A percentile compares a stretch with the other conserved stretches of the same genome.
Conservation (phyloP, 2,888 invertebrate species). For the Mythimna pallens region DNA sequence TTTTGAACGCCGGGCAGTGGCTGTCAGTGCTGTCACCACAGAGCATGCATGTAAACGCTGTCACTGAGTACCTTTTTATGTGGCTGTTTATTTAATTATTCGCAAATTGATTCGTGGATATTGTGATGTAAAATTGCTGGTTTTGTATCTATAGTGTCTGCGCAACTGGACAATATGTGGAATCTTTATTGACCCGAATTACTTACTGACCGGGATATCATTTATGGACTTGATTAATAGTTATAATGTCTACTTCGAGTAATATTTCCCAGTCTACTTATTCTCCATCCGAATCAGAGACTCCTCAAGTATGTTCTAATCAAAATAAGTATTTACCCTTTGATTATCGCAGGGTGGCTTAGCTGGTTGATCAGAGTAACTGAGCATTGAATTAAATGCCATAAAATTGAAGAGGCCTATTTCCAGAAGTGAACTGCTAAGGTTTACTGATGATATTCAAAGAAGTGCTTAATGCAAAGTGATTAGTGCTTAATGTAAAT, state of each 20-base stretch:
- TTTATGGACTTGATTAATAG: not conserved
- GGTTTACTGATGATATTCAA: not conserved
- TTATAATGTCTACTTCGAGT: conserved; percentile 86
- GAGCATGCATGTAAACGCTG: too few relatives aligned
- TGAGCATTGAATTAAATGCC: not conserved
- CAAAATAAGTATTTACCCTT: not conserved
- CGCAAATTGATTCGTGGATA: too few relatives aligned
- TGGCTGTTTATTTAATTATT: too few relatives aligned
- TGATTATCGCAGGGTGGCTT: not conserved
- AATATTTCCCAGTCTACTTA: conserved; percentile 86
- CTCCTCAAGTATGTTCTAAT: conserved; percentile 79
- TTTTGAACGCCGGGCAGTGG: too few relatives aligned
- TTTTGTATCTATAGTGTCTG: too few relatives aligned
- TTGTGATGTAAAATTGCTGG: too few relatives aligned
- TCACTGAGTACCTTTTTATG: too few relatives aligned
- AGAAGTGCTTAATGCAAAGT: too few relatives aligned
- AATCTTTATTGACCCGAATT: not conserved
- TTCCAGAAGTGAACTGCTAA: not conserved
- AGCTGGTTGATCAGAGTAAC: not conserved
- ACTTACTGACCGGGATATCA: not conserved
- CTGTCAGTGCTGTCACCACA: too few relatives aligned
- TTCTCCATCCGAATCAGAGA: conserved; percentile 86
- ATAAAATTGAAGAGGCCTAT: not conserved
- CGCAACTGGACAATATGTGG: too few relatives aligned
- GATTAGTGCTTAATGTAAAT: not conserved